A percentile compares a stretch with the other conserved stretches of the same genome.
Conservation (phyloP, 2,113 vertebrate genomes). For the human (Homo sapiens) region DNA sequence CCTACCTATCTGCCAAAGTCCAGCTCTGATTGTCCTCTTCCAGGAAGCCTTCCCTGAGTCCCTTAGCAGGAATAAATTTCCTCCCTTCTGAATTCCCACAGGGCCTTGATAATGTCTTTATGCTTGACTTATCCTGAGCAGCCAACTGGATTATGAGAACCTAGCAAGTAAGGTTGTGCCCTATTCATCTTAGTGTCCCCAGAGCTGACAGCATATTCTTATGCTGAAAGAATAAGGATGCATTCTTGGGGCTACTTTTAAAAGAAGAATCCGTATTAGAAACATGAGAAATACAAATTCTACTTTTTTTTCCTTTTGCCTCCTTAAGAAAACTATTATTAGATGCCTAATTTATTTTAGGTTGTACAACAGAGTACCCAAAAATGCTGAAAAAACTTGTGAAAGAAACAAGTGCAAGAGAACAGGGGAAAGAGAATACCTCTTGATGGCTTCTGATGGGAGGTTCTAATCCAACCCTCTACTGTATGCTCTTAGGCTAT, state of each 20-base stretch:
- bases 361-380: constrained; percentile 45
- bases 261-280: constrained; percentile 62
- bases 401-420: constrained; percentile 27
- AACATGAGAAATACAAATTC: constrained; percentile 65
- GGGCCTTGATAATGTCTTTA: not conserved
- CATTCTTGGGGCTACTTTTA: constrained; percentile 57
- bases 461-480: not conserved
- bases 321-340: constrained; percentile 72
- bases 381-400: constrained; percentile 39
- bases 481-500: not conserved
- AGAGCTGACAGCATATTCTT: not conserved
- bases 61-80: not conserved
- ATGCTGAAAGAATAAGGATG: constrained; percentile 40
- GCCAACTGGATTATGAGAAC: not conserved
- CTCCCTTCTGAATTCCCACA: not conserved
- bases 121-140: not conserved
- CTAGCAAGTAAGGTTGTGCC: not conserved
- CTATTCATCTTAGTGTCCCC: constrained; percentile 43
- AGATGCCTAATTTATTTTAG: constrained; percentile 51
- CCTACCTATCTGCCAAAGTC: not conserved
- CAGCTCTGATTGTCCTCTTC: not conserved
- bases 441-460: not conserved
- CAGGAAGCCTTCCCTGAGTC: not conserved
- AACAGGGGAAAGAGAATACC: not conserved
- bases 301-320: constrained; percentile 41